Percentiles rank a stretch among this genome's conserved stretches.
Evolutionary conservation across 2,888 invertebrate genomes (phyloP).

Genomic region (Parnassius apollo): DNA sequence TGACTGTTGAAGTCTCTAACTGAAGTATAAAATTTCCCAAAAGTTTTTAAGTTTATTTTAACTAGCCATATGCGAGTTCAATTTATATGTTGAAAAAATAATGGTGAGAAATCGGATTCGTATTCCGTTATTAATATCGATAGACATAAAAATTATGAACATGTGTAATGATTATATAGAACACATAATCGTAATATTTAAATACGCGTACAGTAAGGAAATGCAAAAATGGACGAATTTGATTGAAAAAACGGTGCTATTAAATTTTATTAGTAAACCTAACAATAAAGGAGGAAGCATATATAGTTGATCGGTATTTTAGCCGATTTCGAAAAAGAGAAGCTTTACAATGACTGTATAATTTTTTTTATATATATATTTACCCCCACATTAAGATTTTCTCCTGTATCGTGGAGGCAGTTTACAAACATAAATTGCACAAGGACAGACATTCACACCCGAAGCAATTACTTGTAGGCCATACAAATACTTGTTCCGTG

Average conservation of each 20-base stretch:
- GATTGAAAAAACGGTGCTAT: slow-evolving; percentile 15
- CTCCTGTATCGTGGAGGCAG: no score
- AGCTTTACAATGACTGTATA: no score
- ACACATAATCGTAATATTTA: slow-evolving; percentile 25
- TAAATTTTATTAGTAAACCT: slow-evolving; percentile 19
- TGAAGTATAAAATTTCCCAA: slow-evolving; percentile 17
- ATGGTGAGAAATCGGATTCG: slow-evolving; percentile 39
- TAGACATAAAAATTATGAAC: slow-evolving; percentile 25
- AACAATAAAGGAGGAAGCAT: slow-evolving; percentile 10
- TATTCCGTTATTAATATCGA: slow-evolving; percentile 25
- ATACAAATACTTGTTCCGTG: no score
- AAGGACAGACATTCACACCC: no score
- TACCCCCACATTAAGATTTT: no score
- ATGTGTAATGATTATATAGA: slow-evolving; percentile 27
- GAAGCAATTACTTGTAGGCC: no score
- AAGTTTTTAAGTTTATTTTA: slow-evolving; percentile 29
- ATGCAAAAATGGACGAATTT: slow-evolving; percentile 19
- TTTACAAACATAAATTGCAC: no score
- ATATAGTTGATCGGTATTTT: background rate
- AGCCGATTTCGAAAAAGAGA: background rate
- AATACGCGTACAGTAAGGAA: slow-evolving; percentile 12
- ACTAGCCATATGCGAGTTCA: slow-evolving; percentile 27
- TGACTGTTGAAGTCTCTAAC: slow-evolving; percentile 22
- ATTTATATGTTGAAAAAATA: slow-evolving; percentile 32
- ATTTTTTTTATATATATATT: no score